A percentile compares a stretch with the other conserved stretches of the same genome.
These are phyloP conservation scores for Etia nguti DNA, from an alignment of 2,113 vertebrate genomes.

Conservation along the genomic window DNA sequence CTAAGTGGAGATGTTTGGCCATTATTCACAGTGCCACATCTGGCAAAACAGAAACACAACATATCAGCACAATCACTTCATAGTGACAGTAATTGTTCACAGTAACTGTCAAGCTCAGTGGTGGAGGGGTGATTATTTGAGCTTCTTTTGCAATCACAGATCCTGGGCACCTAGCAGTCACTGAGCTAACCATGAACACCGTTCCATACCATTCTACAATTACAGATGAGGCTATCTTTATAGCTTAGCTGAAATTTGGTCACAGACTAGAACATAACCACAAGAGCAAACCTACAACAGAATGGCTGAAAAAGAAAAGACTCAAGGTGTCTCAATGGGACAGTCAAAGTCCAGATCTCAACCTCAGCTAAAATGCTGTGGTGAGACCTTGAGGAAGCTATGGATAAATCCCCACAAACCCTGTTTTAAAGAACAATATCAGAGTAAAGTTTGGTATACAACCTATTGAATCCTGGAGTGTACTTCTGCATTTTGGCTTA, in stretches of 20 bases:
- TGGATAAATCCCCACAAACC: neutral
- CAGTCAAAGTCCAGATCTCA: neutral
- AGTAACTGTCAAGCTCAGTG: neutral
- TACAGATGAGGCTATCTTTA: neutral
- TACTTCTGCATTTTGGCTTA: neutral
- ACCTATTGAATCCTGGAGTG: neutral
- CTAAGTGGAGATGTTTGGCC: neutral
- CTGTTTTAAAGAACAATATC: neutral
- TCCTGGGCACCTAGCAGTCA: neutral
- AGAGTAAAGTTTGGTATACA: neutral
- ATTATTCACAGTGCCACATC: neutral
- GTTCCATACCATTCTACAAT: fast-evolving
- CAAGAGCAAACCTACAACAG: neutral
- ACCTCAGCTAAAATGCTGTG: neutral
- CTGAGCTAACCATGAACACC: neutral
- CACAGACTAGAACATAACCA: neutral
- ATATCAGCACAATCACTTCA: neutral
- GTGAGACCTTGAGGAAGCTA: neutral
- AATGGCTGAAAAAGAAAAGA: neutral
- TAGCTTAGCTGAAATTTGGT: neutral
- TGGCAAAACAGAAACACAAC: neutral
- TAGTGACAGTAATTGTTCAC: neutral
- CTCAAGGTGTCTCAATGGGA: neutral
- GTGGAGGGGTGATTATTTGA: neutral
- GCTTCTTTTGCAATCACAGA: neutral